Evolutionary conservation across 2,797 vertebrate species (phyloP).

Genomic region (Lycodopsis pacificus): DNA sequence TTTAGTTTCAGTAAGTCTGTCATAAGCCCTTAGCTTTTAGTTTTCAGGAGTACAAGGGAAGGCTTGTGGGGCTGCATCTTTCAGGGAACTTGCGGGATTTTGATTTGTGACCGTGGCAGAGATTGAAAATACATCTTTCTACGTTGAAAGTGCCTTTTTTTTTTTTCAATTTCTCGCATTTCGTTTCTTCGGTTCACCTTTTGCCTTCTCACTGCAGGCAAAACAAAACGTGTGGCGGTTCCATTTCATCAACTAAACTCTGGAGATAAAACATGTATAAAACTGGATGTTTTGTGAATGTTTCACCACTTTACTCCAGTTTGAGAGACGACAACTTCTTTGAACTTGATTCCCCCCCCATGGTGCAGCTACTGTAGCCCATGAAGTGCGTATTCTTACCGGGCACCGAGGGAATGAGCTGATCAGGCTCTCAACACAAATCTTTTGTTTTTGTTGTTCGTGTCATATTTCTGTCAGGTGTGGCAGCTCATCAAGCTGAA

Average conservation of each 20-base stretch:
- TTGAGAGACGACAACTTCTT: slow-evolving; percentile 75
- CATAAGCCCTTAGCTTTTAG: slow-evolving; percentile 69
- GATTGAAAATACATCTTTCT: slow-evolving; percentile 68
- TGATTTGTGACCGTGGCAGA: slow-evolving; percentile 79
- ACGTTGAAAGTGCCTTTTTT: slow-evolving; percentile 52
- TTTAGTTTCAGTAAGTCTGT: slow-evolving; percentile 73
- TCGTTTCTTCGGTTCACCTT: slow-evolving; percentile 78
- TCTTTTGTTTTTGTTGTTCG: slow-evolving; percentile 77
- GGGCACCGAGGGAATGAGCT: slow-evolving; percentile 71
- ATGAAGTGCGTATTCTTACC: slow-evolving; percentile 60
- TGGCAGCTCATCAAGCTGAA: slow-evolving; percentile 82
- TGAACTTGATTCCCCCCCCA: slow-evolving; percentile 74
- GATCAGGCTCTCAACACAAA: slow-evolving; percentile 71
- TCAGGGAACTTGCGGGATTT: slow-evolving; percentile 69
- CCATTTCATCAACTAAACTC: slow-evolving; percentile 76
- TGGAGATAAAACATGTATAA: slow-evolving; percentile 74
- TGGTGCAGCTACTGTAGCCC: slow-evolving; percentile 63
- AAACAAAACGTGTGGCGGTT: slow-evolving; percentile 79
- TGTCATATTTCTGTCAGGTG: slow-evolving; percentile 83
- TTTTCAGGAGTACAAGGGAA: slow-evolving; percentile 71
- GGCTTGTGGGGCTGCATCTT: slow-evolving; percentile 57
- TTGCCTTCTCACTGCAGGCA: slow-evolving; percentile 81
- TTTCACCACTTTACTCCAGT: slow-evolving; percentile 74
- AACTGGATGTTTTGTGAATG: slow-evolving; percentile 77
- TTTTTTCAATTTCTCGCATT: slow-evolving; percentile 51